Evolutionary conservation across 2,113 vertebrate genomes (phyloP).

Genomic region (Damaliscus lunatus): DNA sequence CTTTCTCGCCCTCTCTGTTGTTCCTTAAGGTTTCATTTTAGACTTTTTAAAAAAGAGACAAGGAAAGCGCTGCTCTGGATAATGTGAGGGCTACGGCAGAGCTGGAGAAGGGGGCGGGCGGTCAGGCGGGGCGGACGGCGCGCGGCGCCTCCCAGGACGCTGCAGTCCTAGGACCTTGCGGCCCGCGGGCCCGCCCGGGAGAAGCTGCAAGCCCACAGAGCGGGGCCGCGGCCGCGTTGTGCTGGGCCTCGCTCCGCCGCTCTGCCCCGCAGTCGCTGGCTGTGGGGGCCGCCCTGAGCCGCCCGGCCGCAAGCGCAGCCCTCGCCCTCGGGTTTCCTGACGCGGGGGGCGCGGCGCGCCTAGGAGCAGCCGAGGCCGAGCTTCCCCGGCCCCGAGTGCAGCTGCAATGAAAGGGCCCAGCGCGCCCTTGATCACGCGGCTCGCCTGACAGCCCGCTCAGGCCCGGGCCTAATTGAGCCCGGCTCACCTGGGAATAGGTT

Average conservation of each 20-base stretch:
- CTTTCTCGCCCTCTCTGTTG: background rate
- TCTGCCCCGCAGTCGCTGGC: background rate
- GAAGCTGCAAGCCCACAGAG: accelerated
- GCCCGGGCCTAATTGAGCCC: conserved; percentile 46
- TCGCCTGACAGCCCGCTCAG: conserved; percentile 44
- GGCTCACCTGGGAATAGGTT: conserved; percentile 73
- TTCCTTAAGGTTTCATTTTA: background rate
- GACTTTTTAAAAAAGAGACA: background rate
- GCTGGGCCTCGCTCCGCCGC: background rate
- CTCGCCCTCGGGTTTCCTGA: background rate
- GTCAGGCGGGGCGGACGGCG: background rate
- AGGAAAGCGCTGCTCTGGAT: background rate
- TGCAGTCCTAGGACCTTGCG: accelerated
- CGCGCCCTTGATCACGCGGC: conserved; percentile 32
- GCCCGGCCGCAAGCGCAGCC: accelerated
- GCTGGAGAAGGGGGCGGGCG: background rate
- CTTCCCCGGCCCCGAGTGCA: background rate
- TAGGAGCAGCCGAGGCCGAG: background rate
- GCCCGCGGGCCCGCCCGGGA: accelerated
- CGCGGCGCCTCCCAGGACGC: background rate
- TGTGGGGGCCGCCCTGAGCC: background rate
- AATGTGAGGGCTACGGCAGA: background rate
- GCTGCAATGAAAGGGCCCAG: conserved; percentile 6
- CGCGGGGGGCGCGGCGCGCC: background rate
- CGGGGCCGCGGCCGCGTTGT: accelerated